phyloP scores from a whole-genome alignment of 2,113 vertebrate genomes.

The Eublepharis macularius region DNA sequence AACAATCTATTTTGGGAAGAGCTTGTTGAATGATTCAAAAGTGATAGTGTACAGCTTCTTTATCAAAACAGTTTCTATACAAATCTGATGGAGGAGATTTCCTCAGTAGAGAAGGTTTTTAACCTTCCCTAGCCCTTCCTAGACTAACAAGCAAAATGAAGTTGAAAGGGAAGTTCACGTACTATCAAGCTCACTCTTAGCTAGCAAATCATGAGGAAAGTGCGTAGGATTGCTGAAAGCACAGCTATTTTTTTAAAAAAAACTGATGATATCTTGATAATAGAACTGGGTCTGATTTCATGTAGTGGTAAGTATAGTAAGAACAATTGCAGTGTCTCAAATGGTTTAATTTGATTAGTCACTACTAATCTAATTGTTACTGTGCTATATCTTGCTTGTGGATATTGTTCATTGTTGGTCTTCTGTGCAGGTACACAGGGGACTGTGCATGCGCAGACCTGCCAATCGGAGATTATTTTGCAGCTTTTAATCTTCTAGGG shows the following conservation, averaged over 20 bases:
- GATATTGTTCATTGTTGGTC: no score
- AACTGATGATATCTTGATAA: neutral
- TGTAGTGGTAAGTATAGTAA: neutral
- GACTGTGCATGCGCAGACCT: no score
- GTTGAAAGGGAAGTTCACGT: neutral
- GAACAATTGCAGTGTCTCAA: neutral
- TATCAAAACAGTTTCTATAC: neutral
- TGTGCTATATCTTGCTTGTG: neutral
- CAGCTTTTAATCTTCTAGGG: no score
- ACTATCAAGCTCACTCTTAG: neutral
- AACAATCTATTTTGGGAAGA: neutral
- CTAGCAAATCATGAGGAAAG: neutral
- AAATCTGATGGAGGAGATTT: neutral
- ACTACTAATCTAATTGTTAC: no score
- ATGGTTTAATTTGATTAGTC: no score
- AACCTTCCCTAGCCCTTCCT: no score
- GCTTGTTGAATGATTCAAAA: neutral
- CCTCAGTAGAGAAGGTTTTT: neutral
- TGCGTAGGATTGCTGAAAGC: no score
- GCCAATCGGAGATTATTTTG: no score
- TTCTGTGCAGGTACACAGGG: no score
- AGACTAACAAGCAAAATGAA: neutral
- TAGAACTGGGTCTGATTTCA: neutral
- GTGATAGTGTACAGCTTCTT: neutral
- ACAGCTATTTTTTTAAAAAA: no score